Conservation (phyloP, 1,140 invertebrate species). For the Pectinophora gossypiella region DNA sequence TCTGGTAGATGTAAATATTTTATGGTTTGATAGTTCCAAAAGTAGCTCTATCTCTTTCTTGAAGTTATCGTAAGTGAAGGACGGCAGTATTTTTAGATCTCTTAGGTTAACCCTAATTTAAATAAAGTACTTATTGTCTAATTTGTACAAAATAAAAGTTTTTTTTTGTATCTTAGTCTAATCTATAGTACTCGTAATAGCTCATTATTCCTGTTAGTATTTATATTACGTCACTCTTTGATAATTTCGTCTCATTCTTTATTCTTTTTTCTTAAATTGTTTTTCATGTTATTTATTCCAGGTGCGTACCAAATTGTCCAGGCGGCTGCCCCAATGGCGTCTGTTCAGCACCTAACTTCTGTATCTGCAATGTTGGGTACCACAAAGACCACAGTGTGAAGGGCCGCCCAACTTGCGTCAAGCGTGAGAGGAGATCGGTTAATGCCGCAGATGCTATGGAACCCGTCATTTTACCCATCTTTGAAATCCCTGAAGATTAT, state of each 20-base stretch:
- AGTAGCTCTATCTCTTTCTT: too few species aligned
- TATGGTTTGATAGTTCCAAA: too few species aligned
- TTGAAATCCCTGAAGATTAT: conserved; percentile 35
- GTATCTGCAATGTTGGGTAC: conserved; percentile 77
- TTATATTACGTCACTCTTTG: too few species aligned
- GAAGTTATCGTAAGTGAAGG: too few species aligned
- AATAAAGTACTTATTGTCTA: too few species aligned
- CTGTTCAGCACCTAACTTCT: conserved; percentile 77
- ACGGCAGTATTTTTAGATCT: too few species aligned
- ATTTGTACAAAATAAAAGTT: too few species aligned
- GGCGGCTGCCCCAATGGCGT: conserved; percentile 79
- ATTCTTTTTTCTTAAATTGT: not conserved
- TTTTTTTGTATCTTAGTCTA: too few species aligned
- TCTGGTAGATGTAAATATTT: too few species aligned
- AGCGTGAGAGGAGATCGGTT: conserved; percentile 36
- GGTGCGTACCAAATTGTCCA: conserved; percentile 76
- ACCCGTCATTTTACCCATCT: conserved; percentile 28
- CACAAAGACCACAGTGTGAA: conserved; percentile 80
- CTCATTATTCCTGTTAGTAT: too few species aligned
- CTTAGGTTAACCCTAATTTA: too few species aligned
- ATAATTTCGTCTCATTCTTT: too few species aligned
- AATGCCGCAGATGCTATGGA: conserved; percentile 24
- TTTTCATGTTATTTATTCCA: conserved; percentile 18
- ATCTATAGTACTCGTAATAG: not conserved
- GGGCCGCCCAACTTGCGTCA: conserved; percentile 78